Evolutionary conservation across 2,888 invertebrate species (phyloP).

Genomic region (Caradrina clavipalpis): DNA sequence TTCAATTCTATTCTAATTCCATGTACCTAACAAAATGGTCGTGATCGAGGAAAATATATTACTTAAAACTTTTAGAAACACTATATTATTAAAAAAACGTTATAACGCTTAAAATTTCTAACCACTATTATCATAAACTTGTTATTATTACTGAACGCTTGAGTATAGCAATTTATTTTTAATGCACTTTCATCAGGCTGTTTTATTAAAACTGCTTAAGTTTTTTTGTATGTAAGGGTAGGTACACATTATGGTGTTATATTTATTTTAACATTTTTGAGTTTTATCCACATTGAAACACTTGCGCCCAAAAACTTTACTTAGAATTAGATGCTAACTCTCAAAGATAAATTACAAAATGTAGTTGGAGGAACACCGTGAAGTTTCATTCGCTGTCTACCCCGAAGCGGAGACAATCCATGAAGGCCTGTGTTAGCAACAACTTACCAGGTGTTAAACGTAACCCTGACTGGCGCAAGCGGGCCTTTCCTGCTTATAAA

Average conservation of each 20-base stretch:
- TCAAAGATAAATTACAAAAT: not conserved
- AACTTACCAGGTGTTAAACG: too few species aligned
- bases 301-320: too few species aligned
- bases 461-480: too few species aligned
- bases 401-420: too few species aligned
- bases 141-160: slow-evolving; percentile 42
- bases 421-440: too few species aligned
- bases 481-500: too few species aligned
- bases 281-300: too few species aligned
- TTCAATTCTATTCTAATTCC: slow-evolving; percentile 9
- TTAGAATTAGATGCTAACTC: not conserved
- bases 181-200: slow-evolving; percentile 40
- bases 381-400: too few species aligned
- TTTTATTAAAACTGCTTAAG: slow-evolving; percentile 42
- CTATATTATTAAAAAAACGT: not conserved
- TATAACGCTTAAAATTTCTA: slow-evolving; percentile 16
- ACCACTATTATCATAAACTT: slow-evolving; percentile 53
- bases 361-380: too few species aligned
- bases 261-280: not conserved
- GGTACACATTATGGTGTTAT: not conserved
- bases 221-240: slow-evolving; percentile 32
- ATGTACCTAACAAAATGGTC: slow-evolving; percentile 38
- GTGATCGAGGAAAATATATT: slow-evolving; percentile 4
- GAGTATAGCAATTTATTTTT: slow-evolving; percentile 50
- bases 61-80: too few species aligned